Percentiles rank a stretch among this genome's conserved stretches.
phyloP scores from a whole-genome alignment of 2,113 vertebrate species.

The Cephalopterus ornatus region DNA sequence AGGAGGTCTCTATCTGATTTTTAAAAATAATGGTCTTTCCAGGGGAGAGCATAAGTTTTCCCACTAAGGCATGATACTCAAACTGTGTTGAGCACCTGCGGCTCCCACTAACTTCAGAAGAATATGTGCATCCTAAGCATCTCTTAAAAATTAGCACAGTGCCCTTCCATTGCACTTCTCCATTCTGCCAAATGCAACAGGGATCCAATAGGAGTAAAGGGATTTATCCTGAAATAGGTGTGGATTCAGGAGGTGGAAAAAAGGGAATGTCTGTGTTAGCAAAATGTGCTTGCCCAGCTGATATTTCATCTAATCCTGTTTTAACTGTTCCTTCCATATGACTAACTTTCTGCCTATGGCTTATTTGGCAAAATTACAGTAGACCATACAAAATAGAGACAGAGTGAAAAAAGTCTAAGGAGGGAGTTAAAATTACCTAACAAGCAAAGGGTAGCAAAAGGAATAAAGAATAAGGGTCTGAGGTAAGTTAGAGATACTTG shows the following conservation, averaged over 20 bases:
- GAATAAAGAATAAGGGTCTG: background rate
- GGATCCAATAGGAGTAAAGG: background rate
- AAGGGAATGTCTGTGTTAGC: background rate
- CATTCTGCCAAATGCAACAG: background rate
- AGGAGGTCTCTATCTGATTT: background rate
- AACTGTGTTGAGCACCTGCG: background rate
- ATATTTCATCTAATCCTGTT: background rate
- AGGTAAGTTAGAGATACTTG: background rate
- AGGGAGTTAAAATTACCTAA: background rate
- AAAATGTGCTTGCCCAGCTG: background rate
- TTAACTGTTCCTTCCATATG: background rate
- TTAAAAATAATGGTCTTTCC: background rate
- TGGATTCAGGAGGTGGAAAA: background rate
- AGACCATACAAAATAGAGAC: background rate
- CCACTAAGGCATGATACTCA: background rate
- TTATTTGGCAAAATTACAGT: background rate
- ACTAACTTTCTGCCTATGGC: background rate
- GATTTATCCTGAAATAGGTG: background rate
- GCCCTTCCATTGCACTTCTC: background rate
- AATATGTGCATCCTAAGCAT: background rate
- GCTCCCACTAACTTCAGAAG: background rate
- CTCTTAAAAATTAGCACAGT: background rate
- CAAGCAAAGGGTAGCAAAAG: background rate
- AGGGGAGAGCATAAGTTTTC: background rate
- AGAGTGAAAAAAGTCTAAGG: background rate